Evolutionary conservation across 1,140 invertebrate species (phyloP), one percentile per base, ranked within the genome.

Genomic region (Melitaea cinxia): DNA sequence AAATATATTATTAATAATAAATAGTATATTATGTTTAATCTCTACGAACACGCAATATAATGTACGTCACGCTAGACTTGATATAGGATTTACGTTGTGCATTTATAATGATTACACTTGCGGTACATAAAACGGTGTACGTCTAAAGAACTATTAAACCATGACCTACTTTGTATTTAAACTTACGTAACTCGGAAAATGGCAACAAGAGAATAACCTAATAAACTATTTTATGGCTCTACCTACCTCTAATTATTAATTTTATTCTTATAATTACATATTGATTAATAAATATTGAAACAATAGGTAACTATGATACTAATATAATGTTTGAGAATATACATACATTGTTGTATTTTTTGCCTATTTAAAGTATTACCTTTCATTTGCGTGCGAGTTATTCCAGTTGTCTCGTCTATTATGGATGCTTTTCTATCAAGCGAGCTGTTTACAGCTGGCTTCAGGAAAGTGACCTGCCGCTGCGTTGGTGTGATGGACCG

Each of bases 371-470:
- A 35, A 35, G 7, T 35, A 35, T 77, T 61, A 94, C 94, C 95
- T 88, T 95, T 95, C 95, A 96, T 95, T 77, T 96, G 95, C 0
- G 94, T 94, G 74, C 94, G 94, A 12, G 94, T 94, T 66, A 95
- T 95, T 59, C 91, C 87, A 0, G 93, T 93, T 79, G 80, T 88
- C 65, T 92, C 91, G 74, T 92, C 93, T 50, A 89, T 81, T 19
- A 89, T 91, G 28, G 89, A 91, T 0, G 83, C 83, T 59, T 89
- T 91, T 45, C 84, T 71, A 62, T 89, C 83, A n/a, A 86, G 75
- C 24, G 70, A 83, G 28, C 84, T 88, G 73, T 86, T 78, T 0
- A 80, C 85, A 0, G 77, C 83, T 64, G 85, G 84, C 72, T 91
- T 91, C 59, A 89, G 75, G 78, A 92, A 91, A 28, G 78, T 77